These are phyloP conservation scores for Solea senegalensis DNA, from an alignment of 2,113 vertebrate species.

Conservation along the genomic window DNA sequence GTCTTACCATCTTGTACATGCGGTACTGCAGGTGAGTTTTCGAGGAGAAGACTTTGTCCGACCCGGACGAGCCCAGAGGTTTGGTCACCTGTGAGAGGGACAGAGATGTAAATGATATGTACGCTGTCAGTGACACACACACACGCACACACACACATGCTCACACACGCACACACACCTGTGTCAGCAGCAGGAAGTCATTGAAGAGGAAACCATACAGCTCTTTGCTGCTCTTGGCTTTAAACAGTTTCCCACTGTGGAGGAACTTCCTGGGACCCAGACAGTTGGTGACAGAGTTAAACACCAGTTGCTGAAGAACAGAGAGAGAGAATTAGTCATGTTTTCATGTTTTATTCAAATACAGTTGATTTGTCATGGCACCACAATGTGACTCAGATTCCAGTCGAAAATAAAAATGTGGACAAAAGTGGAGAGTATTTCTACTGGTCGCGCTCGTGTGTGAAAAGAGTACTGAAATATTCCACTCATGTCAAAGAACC, in stretches of 20 bases:
- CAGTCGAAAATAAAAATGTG: no score
- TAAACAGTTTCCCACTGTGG: constrained; percentile 98
- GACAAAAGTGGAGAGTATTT: no score
- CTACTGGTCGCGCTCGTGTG: no score
- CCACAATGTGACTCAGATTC: no score
- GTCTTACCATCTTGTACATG: constrained; percentile 98
- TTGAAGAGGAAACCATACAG: constrained; percentile 98
- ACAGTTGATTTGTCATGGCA: no score
- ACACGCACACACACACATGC: neutral
- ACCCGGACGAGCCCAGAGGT: constrained; percentile 91
- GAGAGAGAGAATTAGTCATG: no score
- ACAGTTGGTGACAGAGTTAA: constrained; percentile 99
- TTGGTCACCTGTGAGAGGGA: constrained; percentile 85
- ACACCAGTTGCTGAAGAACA: constrained; percentile 93
- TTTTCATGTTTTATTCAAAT: no score
- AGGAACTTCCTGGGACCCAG: constrained; percentile 98
- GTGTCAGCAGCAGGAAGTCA: constrained; percentile 98
- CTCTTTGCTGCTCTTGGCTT: constrained; percentile 99
- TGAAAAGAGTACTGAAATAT: no score
- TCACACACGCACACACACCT: constrained; percentile 74
- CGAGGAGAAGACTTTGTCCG: constrained; percentile 96
- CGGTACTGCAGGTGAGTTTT: constrained; percentile 98
- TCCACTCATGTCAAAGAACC: no score
- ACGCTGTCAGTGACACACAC: neutral
- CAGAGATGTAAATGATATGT: neutral